These are phyloP conservation scores for Bos indicus DNA, from an alignment of 2,113 vertebrate species.

Conservation along the genomic window DNA sequence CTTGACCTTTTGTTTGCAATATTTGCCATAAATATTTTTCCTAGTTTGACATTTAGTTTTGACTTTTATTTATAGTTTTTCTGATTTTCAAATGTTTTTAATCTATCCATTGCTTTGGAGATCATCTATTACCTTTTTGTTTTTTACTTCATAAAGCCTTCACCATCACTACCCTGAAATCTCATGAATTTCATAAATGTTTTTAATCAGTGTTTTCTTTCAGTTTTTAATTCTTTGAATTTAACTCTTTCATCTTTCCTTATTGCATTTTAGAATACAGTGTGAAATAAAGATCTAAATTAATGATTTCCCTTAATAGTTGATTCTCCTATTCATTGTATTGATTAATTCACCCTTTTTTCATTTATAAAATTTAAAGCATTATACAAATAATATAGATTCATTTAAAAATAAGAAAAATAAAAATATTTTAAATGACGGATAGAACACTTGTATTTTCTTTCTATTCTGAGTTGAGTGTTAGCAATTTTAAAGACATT, in stretches of 20 bases:
- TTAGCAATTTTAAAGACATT: not conserved
- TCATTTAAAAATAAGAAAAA: not conserved
- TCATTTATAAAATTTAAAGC: conserved; percentile 4
- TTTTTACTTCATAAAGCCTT: not conserved
- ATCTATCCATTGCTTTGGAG: not conserved
- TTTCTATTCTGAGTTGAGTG: not conserved
- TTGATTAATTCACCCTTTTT: not conserved
- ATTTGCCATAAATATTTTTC: conserved; percentile 13
- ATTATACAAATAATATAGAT: not conserved
- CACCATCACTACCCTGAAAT: not conserved
- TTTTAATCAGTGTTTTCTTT: conserved; percentile 1
- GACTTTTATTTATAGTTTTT: conserved; percentile 23
- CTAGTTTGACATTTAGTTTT: conserved; percentile 11
- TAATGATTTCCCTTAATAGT: not conserved
- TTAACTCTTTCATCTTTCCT: conserved; percentile 4
- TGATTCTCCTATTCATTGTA: not conserved
- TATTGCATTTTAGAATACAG: not conserved
- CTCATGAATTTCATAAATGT: conserved; percentile 1
- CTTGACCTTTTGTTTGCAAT: conserved; percentile 9
- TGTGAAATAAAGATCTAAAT: not conserved
- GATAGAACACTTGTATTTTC: not conserved
- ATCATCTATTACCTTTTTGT: not conserved
- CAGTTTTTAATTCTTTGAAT: not conserved
- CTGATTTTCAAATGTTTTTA: conserved; percentile 21
- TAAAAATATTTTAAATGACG: not conserved